Evolutionary conservation across 2,797 vertebrate species (phyloP).

Genomic region (Cuculus canorus): DNA sequence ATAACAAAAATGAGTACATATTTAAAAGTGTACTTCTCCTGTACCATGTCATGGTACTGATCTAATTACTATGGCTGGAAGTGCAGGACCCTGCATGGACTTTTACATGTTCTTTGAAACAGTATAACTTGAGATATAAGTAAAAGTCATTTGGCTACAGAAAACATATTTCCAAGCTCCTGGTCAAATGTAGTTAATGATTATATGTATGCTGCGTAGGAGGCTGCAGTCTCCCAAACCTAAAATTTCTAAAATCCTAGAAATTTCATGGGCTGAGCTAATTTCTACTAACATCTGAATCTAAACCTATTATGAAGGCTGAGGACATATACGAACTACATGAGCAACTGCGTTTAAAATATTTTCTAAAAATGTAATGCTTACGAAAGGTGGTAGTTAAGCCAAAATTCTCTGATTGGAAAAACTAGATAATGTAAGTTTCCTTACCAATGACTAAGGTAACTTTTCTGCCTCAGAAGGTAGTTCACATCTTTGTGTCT

Average conservation of each 20-base stretch:
- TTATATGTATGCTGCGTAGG: not conserved
- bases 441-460: not conserved
- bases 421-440: not conserved
- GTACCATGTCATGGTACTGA: not conserved
- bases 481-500: not conserved
- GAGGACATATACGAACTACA: not conserved
- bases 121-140: not conserved
- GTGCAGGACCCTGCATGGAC: not conserved
- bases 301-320: not conserved
- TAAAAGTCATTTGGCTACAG: not conserved
- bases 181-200: not conserved
- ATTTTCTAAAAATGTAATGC: not conserved
- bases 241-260: not conserved
- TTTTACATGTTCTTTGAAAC: not conserved
- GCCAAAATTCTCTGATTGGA: not conserved
- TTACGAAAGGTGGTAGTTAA: not conserved
- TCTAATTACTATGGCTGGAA: not conserved
- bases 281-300: not conserved
- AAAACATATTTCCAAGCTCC: not conserved
- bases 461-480: not conserved
- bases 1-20: not conserved
- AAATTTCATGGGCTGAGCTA: not conserved
- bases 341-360: not conserved
- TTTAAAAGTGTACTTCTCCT: not conserved
- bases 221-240: not conserved